phyloP scores from a whole-genome alignment of 1,140 invertebrate species.

The Drusus annulatus region DNA sequence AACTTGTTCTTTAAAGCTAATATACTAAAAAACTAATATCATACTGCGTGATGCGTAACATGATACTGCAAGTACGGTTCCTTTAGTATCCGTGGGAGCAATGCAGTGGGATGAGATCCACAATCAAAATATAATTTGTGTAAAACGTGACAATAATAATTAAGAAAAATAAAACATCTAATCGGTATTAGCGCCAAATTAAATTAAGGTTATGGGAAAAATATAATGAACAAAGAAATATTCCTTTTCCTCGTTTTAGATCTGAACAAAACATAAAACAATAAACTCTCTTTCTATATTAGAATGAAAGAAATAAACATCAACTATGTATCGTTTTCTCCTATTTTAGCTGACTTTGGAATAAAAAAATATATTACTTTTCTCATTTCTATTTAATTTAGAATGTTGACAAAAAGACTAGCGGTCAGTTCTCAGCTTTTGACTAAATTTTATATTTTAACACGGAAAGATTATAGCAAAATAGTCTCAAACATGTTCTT shows the following conservation, averaged over 20 bases:
- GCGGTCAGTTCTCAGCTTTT: slow-evolving; percentile 40
- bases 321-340: slow-evolving; percentile 20
- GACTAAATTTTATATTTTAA: slow-evolving; percentile 34
- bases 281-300: background rate
- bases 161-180: background rate
- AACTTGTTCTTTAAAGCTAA: background rate
- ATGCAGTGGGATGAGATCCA: background rate
- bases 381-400: slow-evolving; percentile 31
- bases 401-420: slow-evolving; percentile 27
- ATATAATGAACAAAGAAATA: background rate
- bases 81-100: background rate
- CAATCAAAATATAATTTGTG: background rate
- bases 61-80: background rate
- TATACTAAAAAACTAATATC: background rate
- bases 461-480: background rate
- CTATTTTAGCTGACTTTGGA: slow-evolving; percentile 33
- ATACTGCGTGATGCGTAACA: background rate
- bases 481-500: slow-evolving; percentile 10
- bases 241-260: background rate
- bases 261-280: slow-evolving; percentile 1
- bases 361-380: slow-evolving; percentile 50
- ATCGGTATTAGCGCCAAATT: background rate
- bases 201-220: background rate
- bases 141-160: background rate
- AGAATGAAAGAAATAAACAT: slow-evolving; percentile 11